Evolutionary conservation across 2,113 vertebrate genomes (phyloP), one percentile per base, ranked within the genome.

Genomic region (Carassius gibelio): DNA sequence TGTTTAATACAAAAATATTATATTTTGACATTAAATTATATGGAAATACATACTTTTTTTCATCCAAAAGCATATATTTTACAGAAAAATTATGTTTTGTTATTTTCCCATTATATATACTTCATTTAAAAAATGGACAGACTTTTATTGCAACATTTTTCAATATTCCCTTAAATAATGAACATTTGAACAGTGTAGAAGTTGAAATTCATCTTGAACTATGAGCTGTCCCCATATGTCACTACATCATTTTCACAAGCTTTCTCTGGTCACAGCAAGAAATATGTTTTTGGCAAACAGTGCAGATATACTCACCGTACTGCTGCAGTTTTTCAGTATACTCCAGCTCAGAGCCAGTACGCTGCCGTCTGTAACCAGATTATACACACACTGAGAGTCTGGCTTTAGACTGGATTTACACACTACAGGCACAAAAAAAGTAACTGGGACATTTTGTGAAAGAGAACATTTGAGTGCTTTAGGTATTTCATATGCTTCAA

Each of bases 291-390:
- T 21, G 21, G 74, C 14, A 10, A 76, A 30, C 48, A 55, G 48
- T 55, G 50, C 23, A 75, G 72, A n/a, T 26, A 13, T 15, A 85
- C 98, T 96, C 93, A 99, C 98, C 96, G 59, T 99, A 99, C 45
- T 99, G 98, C 93, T 99, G 98, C 87, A 99, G 94, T 84, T 99
- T 99, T 93, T 99, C 98, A 0, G 98, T 99, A 91, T 99, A 99
- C 88, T 99, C 98, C 0, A 98, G 95, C 88, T 99, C 98, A 0
- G 96, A 94, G 87, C 94, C 93, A 62, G 96, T 96, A 86, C 96
- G 96, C 88, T 99, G 98, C 93, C 97, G 99, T 95, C 98, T 99
- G 91, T 92, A 91, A 94, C 92, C 90, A 91, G 87, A 81, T 48
- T 82, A 86, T 77, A 66, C 74, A 59, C 71, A 75, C 55, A 83